A percentile compares a stretch with the other conserved stretches of the same genome.
Evolutionary conservation across 2,888 invertebrate genomes (phyloP).

Genomic region (Fabriciana adippe): DNA sequence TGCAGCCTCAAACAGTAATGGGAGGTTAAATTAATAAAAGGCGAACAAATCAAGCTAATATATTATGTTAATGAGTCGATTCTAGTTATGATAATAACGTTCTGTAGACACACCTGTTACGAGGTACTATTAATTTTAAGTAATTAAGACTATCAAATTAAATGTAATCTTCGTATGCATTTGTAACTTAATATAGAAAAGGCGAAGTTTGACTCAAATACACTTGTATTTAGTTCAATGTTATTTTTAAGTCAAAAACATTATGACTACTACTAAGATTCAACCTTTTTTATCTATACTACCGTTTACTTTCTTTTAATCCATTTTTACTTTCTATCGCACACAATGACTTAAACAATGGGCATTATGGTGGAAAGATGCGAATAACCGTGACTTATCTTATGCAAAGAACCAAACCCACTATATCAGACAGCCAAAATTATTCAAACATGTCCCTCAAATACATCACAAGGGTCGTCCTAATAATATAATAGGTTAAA

Average conservation of each 20-base stretch:
- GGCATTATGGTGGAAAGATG: no score
- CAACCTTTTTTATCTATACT: no score
- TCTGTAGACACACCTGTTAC: constrained; percentile 21
- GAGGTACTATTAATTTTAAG: constrained; percentile 14
- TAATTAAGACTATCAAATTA: constrained; percentile 19
- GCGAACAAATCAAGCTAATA: constrained; percentile 5
- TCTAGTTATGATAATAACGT: constrained; percentile 23
- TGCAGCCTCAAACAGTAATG: constrained; percentile 8
- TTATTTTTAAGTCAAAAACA: no score
- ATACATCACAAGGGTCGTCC: background rate
- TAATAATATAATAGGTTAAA: background rate
- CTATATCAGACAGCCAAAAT: background rate
- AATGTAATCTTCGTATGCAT: constrained; percentile 11
- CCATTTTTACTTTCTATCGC: no score
- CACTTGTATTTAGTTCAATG: no score
- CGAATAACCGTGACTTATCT: no score
- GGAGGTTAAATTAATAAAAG: constrained; percentile 7
- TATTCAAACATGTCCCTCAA: background rate
- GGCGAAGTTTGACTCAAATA: background rate
- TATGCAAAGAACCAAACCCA: background rate
- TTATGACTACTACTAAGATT: no score
- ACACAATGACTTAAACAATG: no score
- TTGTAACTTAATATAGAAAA: background rate
- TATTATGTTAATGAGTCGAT: constrained; percentile 15
- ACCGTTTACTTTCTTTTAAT: no score